Base-by-base conservation (phyloP, 2,888 invertebrate species). In the Disparrhopalites patrizii region DNA sequence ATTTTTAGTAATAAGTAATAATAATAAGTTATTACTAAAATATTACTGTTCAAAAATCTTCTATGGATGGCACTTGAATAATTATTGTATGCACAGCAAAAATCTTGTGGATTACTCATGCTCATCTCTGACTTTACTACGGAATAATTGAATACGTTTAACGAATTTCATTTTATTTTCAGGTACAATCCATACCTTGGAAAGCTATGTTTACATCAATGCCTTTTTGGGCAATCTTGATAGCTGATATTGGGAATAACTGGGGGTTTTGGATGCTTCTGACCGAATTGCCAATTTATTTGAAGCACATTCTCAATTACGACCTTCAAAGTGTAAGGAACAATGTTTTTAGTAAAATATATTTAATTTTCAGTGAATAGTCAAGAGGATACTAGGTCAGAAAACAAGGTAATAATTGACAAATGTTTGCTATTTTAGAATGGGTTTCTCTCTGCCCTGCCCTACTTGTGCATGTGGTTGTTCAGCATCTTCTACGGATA, bases 261-360 rank as follows among this genome's bases (percentile, higher is more conserved):
- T 91, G 90, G 90, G 87, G 89, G 23, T 91, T 91, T 81, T 91
- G 91, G 80, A 91, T 90, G 62, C 87, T 89, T 76, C 82, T 91
- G 5, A 90, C 89, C 0, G 90, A 91, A 77, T 78, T 91, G 68
- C 90, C 90, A 8, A 87, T 89, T 0, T 91, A 91, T 73, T 90
- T 91, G 90, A 86, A 86, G 75, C 86, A 89, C 78, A 89, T 91
- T 78, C 81, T 91, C 69, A 89, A 91, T 77, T 89, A 88, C 75
- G 86, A 89, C 76, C 87, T 91, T 66, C 85, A 89, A 56, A 28
- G 27, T 3, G 67, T 67, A 61, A 27, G 43, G 1, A n/a, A n/a
- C n/a, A n/a, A 50, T 58, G 10, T 1, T 27, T 58, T 3, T 10
- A 25, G 33, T 33, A 56, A 18, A 33, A 31, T 13, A 36, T n/a